These are phyloP conservation scores for Natator depressus DNA, from an alignment of 2,113 vertebrate species.

Conservation along the genomic window DNA sequence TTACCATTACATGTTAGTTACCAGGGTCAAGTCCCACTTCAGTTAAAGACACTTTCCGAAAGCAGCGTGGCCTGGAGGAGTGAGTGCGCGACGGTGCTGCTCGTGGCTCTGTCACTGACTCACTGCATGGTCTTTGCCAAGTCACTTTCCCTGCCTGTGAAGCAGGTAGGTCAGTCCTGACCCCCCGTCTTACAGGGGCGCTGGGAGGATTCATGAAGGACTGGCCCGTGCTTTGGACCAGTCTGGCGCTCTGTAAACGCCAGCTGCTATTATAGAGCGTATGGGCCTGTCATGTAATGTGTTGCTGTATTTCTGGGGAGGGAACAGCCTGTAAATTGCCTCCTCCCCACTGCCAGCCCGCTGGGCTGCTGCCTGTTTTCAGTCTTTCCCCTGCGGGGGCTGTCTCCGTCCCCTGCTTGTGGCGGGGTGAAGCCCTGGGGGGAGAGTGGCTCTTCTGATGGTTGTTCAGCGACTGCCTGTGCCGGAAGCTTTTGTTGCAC, in stretches of 20 bases:
- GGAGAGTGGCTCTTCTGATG: conserved; percentile 67
- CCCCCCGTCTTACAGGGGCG: not conserved
- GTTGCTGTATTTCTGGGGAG: no score
- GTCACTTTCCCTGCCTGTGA: not conserved
- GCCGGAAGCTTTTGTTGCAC: conserved; percentile 72
- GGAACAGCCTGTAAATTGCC: not conserved
- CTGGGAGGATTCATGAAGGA: not conserved
- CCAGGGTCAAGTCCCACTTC: no score
- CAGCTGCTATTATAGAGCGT: not conserved
- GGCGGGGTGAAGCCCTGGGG: not conserved
- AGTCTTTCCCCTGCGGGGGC: not conserved
- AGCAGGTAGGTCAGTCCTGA: no score
- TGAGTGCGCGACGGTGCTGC: no score
- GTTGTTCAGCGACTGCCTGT: conserved; percentile 69
- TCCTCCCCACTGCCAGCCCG: no score
- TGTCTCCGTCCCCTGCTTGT: conserved; percentile 13
- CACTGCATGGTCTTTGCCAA: not conserved
- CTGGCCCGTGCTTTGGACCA: no score
- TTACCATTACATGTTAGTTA: not conserved
- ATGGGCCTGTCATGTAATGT: no score
- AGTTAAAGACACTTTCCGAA: not conserved
- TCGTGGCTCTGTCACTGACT: not conserved
- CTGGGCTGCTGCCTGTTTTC: not conserved
- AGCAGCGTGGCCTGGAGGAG: not conserved
- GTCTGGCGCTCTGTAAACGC: no score